Conservation (phyloP, 2,888 invertebrate genomes). For the Drosophila robusta region DNA sequence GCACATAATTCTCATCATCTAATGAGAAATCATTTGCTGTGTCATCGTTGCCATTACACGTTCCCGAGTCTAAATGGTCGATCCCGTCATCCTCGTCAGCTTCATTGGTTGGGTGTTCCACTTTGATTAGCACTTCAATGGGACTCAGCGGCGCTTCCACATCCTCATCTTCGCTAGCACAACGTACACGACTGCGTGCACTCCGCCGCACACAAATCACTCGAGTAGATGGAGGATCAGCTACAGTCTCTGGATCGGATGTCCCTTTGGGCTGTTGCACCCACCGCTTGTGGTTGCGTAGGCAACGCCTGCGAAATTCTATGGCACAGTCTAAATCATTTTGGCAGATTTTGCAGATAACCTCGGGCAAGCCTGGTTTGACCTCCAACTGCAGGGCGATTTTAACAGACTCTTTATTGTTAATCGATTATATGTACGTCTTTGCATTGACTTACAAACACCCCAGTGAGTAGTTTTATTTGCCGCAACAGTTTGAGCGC, state of each 20-base stretch:
- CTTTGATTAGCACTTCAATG: conserved; percentile 57
- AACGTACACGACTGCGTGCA: conserved; percentile 20
- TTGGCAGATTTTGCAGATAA: conserved; percentile 56
- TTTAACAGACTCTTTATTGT: neutral
- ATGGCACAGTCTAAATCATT: conserved; percentile 56
- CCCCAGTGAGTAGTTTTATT: conserved; percentile 58
- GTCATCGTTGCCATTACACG: conserved; percentile 14
- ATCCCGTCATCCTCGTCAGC: conserved; percentile 41
- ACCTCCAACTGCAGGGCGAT: conserved; percentile 35
- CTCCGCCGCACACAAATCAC: conserved; percentile 48
- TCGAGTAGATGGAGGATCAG: neutral
- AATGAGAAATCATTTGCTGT: neutral
- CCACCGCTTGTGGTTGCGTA: conserved; percentile 63
- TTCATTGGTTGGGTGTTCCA: conserved; percentile 34
- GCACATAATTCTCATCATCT: conserved; percentile 7
- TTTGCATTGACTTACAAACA: conserved; percentile 48
- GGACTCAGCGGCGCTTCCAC: conserved; percentile 29
- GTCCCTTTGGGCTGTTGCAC: conserved; percentile 7
- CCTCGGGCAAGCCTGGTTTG: conserved; percentile 48
- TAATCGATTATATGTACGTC: neutral
- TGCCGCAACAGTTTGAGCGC: conserved; percentile 50
- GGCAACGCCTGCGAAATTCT: conserved; percentile 65
- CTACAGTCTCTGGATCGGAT: neutral
- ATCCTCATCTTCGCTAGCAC: neutral
- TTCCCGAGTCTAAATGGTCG: conserved; percentile 57